Percentiles rank a stretch among this genome's conserved stretches.
Conservation (phyloP, 2,888 invertebrate genomes). For the Papilio elwesi region DNA sequence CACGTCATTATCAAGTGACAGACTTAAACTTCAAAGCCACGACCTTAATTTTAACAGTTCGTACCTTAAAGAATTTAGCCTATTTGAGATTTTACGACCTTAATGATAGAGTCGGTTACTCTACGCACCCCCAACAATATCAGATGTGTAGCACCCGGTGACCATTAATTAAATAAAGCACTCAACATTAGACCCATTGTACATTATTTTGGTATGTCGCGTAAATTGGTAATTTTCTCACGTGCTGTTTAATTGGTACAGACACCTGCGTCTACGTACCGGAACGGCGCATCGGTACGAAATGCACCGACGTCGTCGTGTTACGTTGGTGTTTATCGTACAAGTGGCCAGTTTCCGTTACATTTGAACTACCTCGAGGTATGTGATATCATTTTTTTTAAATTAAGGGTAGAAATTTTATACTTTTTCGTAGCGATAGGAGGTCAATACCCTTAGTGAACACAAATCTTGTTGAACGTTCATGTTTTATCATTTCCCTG, state of each 20-base stretch:
- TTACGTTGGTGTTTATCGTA: slow-evolving; percentile 6
- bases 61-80: no score
- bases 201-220: slow-evolving; percentile 42
- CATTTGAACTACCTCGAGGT: not conserved
- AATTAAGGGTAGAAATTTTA: not conserved
- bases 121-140: not conserved
- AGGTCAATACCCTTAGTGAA: not conserved
- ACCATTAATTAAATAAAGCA: slow-evolving; percentile 26
- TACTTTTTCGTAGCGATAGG: not conserved
- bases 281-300: slow-evolving; percentile 39
- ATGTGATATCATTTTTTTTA: not conserved
- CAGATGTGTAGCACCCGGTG: not conserved
- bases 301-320: slow-evolving; percentile 10
- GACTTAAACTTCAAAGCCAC: no score
- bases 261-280: slow-evolving; percentile 52
- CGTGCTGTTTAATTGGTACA: slow-evolving; percentile 50
- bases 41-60: no score
- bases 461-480: no score
- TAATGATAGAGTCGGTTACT: slow-evolving; percentile 1
- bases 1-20: no score
- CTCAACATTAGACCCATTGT: slow-evolving; percentile 23
- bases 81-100: not conserved
- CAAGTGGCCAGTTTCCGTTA: slow-evolving; percentile 19
- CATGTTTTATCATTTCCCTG: no score
- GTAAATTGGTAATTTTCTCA: slow-evolving; percentile 54